These are phyloP conservation scores for Synanthedon tipuliformis DNA, from an alignment of 2,888 invertebrate species.

Conservation along the genomic window DNA sequence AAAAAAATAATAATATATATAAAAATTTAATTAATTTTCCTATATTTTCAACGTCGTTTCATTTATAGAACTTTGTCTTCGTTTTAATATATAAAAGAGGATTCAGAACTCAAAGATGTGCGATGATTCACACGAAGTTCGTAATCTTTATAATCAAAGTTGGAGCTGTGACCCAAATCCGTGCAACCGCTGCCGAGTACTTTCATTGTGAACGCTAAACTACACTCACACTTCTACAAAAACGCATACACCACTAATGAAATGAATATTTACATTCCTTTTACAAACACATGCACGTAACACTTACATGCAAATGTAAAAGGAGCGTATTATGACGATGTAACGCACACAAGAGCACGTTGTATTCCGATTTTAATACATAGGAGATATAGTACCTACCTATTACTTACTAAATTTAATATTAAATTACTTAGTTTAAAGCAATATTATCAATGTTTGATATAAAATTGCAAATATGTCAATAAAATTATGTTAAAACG, in stretches of 20 bases:
- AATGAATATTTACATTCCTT: constrained; percentile 8
- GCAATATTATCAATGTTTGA: too few relatives aligned
- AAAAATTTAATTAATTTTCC: too few relatives aligned
- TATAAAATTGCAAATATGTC: too few relatives aligned
- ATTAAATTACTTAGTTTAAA: too few relatives aligned
- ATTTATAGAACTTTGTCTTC: too few relatives aligned
- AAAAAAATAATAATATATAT: too few relatives aligned
- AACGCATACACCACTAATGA: constrained; percentile 9
- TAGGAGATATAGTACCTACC: too few relatives aligned
- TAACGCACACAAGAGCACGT: neutral
- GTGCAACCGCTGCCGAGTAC: constrained; percentile 62
- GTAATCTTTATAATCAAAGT: constrained; percentile 69
- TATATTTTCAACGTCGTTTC: too few relatives aligned
- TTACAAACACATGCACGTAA: constrained; percentile 14
- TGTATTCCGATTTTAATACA: neutral
- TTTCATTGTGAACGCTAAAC: constrained; percentile 66
- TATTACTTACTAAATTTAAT: too few relatives aligned
- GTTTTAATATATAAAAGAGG: too few relatives aligned
- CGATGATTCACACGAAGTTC: constrained; percentile 61
- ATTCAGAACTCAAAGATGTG: constrained; percentile 36
- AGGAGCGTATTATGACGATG: neutral
- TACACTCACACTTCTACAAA: constrained; percentile 4
- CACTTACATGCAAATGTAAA: constrained; percentile 5
- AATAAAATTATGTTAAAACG: too few relatives aligned
- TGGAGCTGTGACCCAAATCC: constrained; percentile 66